A percentile compares a stretch with the other conserved stretches of the same genome.
Evolutionary conservation across 2,888 invertebrate species (phyloP).

Genomic region (Cremastinae sp.): DNA sequence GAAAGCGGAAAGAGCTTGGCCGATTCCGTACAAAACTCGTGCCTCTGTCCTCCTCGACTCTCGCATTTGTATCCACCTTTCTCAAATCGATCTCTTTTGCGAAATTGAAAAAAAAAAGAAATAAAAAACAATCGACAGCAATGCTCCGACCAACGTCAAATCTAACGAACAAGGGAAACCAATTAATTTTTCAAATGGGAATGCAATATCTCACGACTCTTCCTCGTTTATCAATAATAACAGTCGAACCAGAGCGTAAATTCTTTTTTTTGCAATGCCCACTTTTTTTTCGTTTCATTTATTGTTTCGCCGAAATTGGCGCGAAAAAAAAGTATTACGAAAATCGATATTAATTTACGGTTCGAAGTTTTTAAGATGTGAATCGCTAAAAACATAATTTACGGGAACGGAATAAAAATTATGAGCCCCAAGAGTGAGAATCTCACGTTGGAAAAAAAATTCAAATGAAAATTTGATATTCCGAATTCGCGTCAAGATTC

Average conservation of each 20-base stretch:
- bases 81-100: slow-evolving; percentile 26
- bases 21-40: slow-evolving; percentile 9
- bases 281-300: not conserved
- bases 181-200: slow-evolving; percentile 41
- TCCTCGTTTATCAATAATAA: not conserved
- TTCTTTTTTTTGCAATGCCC: not conserved
- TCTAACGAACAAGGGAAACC: slow-evolving; percentile 30
- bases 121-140: not conserved
- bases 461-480: not conserved
- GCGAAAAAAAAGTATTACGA: slow-evolving; percentile 2
- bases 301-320: not conserved
- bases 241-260: not conserved
- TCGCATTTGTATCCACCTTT: slow-evolving; percentile 4
- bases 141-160: slow-evolving; percentile 20
- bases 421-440: too few species aligned
- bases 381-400: not conserved
- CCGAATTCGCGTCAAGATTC: not conserved
- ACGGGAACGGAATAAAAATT: not conserved
- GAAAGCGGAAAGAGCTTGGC: slow-evolving; percentile 52
- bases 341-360: not conserved
- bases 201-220: not conserved
- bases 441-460: not conserved
- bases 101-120: slow-evolving; percentile 33
- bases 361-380: too few species aligned
- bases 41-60: not conserved